Percentiles rank a stretch among this genome's conserved stretches.
Conservation (phyloP, 2,113 vertebrate species). For the Gadus chalcogrammus region DNA sequence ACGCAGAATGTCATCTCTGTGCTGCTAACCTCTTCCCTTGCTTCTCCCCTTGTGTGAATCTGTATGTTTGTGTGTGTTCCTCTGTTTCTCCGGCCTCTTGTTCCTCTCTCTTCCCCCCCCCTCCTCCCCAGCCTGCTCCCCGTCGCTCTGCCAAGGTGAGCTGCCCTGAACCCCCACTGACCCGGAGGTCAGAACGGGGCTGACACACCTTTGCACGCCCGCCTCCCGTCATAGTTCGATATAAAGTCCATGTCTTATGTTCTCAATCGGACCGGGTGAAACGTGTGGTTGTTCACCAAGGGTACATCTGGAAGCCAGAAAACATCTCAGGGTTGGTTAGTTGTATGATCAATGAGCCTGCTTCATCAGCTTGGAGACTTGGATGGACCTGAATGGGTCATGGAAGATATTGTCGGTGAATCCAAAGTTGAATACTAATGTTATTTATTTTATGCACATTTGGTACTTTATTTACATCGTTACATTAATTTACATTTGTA, state of each 20-base stretch:
- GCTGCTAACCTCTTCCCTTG: slow-evolving; percentile 51
- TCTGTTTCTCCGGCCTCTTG: not conserved
- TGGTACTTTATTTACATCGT: too few species aligned
- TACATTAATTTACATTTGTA: too few species aligned
- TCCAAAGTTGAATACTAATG: too few species aligned
- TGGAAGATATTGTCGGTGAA: too few species aligned
- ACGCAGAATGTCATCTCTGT: slow-evolving; percentile 34
- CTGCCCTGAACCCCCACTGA: slow-evolving; percentile 26
- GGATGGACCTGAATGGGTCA: not conserved
- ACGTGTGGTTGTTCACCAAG: too few species aligned
- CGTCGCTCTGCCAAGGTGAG: slow-evolving; percentile 87
- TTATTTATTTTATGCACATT: too few species aligned
- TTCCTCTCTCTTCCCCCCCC: slow-evolving; percentile 58
- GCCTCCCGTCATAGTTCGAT: too few species aligned
- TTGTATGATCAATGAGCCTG: not conserved
- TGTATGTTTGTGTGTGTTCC: slow-evolving; percentile 38
- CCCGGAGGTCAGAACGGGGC: slow-evolving; percentile 14
- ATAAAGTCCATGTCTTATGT: too few species aligned
- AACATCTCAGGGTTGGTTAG: too few species aligned
- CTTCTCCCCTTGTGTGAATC: slow-evolving; percentile 4
- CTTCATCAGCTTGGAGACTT: not conserved
- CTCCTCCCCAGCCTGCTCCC: slow-evolving; percentile 80
- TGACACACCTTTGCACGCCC: not conserved
- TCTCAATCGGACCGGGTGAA: too few species aligned
- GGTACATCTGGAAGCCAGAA: too few species aligned